phyloP scores from a whole-genome alignment of 2,113 vertebrate genomes.

The Trematomus loennbergii region DNA sequence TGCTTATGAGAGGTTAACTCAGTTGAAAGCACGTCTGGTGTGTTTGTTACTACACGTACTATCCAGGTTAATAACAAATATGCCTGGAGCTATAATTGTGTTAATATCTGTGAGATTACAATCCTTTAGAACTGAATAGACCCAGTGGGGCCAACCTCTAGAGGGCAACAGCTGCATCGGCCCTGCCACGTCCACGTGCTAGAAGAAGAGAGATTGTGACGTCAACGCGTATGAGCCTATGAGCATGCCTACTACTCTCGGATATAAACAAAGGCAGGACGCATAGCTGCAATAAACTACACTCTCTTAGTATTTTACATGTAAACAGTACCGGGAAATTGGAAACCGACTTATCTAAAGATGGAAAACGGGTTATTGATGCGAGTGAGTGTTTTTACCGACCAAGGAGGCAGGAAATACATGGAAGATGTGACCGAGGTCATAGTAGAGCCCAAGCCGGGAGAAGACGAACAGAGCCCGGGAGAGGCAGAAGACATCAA shows the following conservation, averaged over 20 bases:
- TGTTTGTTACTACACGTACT: too few relatives aligned
- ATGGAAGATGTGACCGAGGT: slow-evolving; percentile 97
- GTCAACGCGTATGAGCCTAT: slow-evolving; percentile 63
- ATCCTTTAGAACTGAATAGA: too few relatives aligned
- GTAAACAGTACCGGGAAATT: neutral
- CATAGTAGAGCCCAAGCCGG: slow-evolving; percentile 90
- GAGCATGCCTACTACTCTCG: slow-evolving; percentile 77
- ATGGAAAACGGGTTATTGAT: slow-evolving; percentile 89
- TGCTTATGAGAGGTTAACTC: too few relatives aligned
- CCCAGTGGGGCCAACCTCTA: slow-evolving; percentile 3
- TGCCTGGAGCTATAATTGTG: too few relatives aligned
- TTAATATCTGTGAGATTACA: too few relatives aligned
- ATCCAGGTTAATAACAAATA: too few relatives aligned
- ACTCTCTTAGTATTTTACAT: slow-evolving; percentile 19
- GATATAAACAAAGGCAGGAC: slow-evolving; percentile 82
- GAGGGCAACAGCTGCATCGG: slow-evolving; percentile 24
- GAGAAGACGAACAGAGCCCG: slow-evolving; percentile 79
- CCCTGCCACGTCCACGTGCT: neutral
- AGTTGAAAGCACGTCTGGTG: too few relatives aligned
- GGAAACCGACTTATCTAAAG: neutral
- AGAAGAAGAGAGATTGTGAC: slow-evolving; percentile 53
- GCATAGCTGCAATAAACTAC: slow-evolving; percentile 17
- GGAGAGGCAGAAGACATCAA: slow-evolving; percentile 64
- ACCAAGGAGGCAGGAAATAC: slow-evolving; percentile 96
- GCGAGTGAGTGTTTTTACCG: slow-evolving; percentile 92